phyloP scores from a whole-genome alignment of 2,888 invertebrate genomes.

The Dendrolimus pini region DNA sequence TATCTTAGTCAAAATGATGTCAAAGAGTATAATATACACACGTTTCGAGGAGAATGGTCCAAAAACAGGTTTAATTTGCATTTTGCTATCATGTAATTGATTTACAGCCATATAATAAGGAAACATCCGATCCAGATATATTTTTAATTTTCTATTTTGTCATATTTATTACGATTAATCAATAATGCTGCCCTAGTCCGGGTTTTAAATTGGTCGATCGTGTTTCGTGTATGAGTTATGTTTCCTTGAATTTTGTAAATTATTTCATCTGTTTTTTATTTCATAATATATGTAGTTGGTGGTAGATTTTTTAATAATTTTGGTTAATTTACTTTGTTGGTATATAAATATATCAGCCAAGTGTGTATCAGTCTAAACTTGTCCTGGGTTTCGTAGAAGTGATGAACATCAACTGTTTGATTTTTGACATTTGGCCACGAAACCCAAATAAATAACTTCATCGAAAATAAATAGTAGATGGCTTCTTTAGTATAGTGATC shows the following conservation, averaged over 20 bases:
- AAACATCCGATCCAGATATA: constrained; percentile 28
- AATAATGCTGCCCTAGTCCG: constrained; percentile 7
- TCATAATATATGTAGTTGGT: constrained; percentile 1
- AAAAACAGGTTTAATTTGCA: constrained; percentile 27
- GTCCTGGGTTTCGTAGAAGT: too few relatives aligned
- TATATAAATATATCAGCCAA: too few relatives aligned
- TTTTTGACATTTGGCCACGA: too few relatives aligned
- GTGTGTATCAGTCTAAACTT: too few relatives aligned
- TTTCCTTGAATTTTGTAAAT: background rate
- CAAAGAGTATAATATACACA: background rate
- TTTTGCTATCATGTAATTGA: constrained; percentile 30
- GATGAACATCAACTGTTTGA: too few relatives aligned
- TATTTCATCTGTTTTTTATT: background rate
- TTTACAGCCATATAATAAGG: constrained; percentile 25
- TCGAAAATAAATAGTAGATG: too few relatives aligned
- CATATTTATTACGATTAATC: constrained; percentile 13
- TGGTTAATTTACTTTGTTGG: too few relatives aligned
- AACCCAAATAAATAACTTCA: too few relatives aligned
- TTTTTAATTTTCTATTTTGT: constrained; percentile 12
- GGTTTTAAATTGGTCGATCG: background rate
- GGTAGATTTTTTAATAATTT: constrained; percentile 1
- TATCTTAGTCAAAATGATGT: too few relatives aligned
- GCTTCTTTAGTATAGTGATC: too few relatives aligned
- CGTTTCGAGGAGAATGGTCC: background rate
- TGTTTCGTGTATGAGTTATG: background rate